Conservation (phyloP, 2,888 invertebrate species). For the Mimachlamys varia region DNA sequence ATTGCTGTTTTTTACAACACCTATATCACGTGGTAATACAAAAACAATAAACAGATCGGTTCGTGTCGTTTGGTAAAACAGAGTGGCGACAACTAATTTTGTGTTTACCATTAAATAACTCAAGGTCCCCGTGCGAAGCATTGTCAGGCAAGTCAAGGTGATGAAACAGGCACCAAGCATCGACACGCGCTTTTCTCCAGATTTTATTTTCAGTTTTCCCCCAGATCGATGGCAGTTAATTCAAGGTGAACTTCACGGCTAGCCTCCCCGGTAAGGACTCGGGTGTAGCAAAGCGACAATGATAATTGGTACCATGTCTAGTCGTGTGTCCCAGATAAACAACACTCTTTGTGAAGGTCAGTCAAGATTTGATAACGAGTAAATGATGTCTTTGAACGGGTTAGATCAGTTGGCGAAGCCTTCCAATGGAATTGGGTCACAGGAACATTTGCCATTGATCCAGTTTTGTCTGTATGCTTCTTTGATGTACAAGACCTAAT, state of each 20-base stretch:
- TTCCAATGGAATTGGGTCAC: not conserved
- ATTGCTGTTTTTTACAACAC: too few relatives aligned
- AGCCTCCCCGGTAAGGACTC: not conserved
- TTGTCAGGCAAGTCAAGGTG: not conserved
- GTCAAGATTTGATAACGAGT: not conserved
- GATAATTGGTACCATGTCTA: not conserved
- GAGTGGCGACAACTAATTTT: not conserved
- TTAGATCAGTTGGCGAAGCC: not conserved
- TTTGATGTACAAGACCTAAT: not conserved
- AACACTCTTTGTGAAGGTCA: not conserved
- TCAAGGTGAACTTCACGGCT: slow-evolving; percentile 23
- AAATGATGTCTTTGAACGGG: not conserved
- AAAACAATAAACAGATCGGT: too few relatives aligned
- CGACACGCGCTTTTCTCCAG: not conserved
- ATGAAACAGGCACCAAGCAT: not conserved
- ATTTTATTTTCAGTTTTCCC: not conserved
- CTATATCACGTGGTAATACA: too few relatives aligned
- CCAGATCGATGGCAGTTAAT: not conserved
- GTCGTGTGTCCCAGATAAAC: not conserved
- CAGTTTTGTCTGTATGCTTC: not conserved
- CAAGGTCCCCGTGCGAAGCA: not conserved
- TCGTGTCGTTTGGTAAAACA: not conserved
- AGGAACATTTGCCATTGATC: not conserved
- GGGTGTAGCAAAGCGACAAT: not conserved
- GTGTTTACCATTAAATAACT: not conserved